Evolutionary conservation across 2,113 vertebrate species (phyloP).

Genomic region (Sardina pilchardus): DNA sequence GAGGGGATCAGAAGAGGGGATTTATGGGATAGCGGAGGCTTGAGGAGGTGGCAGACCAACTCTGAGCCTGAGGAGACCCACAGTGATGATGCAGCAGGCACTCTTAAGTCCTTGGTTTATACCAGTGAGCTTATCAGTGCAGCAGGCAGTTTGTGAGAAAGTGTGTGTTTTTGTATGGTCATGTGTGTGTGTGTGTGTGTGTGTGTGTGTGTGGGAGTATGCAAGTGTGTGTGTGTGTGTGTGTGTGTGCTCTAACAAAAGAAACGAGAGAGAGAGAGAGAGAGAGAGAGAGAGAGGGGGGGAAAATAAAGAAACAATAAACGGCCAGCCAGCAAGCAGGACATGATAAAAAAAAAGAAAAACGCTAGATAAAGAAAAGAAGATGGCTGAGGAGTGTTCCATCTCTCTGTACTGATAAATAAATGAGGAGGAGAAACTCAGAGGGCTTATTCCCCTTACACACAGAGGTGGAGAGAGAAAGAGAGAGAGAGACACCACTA

Average conservation of each 20-base stretch:
- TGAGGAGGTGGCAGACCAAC: slow-evolving; percentile 1
- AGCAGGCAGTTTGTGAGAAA: background rate
- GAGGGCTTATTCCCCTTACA: background rate
- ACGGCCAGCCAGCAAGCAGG: background rate
- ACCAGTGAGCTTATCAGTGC: background rate
- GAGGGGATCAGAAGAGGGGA: slow-evolving; percentile 22
- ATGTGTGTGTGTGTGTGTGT: background rate
- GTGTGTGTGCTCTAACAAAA: background rate
- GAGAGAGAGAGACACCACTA: background rate
- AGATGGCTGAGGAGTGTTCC: background rate
- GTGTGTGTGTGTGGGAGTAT: background rate
- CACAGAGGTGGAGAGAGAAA: background rate
- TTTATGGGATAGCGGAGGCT: slow-evolving; percentile 26
- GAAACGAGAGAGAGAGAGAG: background rate
- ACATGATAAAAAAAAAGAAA: background rate
- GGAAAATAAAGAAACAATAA: background rate
- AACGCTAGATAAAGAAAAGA: background rate
- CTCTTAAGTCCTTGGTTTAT: background rate
- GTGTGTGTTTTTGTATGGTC: background rate
- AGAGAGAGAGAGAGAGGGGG: slow-evolving; percentile 6
- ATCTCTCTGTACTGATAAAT: slow-evolving; percentile 8
- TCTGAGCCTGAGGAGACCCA: background rate
- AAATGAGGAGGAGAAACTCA: background rate
- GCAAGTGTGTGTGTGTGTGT: too few relatives aligned
- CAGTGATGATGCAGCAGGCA: background rate